These are phyloP conservation scores for Siphlonurus alternatus DNA, from an alignment of 2,888 invertebrate genomes.

Conservation along the genomic window DNA sequence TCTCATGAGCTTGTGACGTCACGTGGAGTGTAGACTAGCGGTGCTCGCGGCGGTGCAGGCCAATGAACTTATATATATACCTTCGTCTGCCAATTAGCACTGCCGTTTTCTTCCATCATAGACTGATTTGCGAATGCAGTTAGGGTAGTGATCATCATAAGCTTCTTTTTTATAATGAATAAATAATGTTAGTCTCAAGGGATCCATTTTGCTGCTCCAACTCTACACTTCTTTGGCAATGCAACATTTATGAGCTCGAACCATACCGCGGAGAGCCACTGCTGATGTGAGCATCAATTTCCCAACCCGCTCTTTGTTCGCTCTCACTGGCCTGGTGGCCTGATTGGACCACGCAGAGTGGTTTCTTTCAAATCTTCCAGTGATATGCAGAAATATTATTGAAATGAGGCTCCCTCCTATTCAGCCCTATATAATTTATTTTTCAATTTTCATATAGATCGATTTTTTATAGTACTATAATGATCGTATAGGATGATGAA, in stretches of 20 bases:
- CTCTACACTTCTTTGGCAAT: not conserved
- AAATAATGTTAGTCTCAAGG: not conserved
- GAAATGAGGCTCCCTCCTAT: too few relatives aligned
- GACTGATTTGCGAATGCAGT: not conserved
- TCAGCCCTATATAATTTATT: too few relatives aligned
- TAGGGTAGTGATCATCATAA: not conserved
- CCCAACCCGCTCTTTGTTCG: not conserved
- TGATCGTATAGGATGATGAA: too few relatives aligned
- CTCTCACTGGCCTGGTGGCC: not conserved
- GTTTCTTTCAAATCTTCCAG: too few relatives aligned
- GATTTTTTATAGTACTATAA: too few relatives aligned
- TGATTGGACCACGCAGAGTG: not conserved
- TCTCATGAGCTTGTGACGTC: too few relatives aligned
- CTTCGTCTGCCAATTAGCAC: not conserved
- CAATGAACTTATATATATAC: too few relatives aligned
- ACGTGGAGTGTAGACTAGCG: too few relatives aligned
- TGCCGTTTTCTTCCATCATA: not conserved
- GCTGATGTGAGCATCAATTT: not conserved
- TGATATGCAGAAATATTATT: too few relatives aligned
- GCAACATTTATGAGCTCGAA: not conserved
- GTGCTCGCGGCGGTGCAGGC: not conserved
- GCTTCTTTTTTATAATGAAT: not conserved
- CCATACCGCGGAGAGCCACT: not conserved
- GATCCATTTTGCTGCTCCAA: too few relatives aligned
- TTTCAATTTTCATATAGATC: too few relatives aligned